Conservation (phyloP, 2,113 vertebrate species). For the Pelodiscus sinensis region DNA sequence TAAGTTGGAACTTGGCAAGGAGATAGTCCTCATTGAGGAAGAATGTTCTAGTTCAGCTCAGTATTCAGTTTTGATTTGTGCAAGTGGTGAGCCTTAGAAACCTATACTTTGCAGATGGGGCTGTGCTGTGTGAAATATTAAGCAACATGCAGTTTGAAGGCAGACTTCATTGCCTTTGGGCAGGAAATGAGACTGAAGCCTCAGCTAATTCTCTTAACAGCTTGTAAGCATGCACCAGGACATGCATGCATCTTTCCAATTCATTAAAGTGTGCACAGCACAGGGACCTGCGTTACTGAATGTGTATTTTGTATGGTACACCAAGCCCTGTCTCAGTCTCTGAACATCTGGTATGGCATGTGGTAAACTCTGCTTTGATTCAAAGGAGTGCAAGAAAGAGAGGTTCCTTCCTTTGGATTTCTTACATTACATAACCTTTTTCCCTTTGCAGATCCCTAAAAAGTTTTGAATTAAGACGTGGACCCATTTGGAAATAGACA, state of each 20-base stretch:
- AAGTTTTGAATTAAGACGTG: neutral
- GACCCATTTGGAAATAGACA: neutral
- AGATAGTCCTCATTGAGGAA: neutral
- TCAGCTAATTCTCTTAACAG: neutral
- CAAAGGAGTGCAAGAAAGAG: neutral
- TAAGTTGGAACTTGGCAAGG: neutral
- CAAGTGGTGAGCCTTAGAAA: neutral
- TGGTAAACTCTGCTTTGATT: neutral
- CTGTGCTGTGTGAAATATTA: neutral
- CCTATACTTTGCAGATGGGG: neutral
- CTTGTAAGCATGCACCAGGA: neutral
- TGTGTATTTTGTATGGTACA: neutral
- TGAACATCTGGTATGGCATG: neutral
- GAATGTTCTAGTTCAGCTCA: neutral
- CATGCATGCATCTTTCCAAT: neutral
- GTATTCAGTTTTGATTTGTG: neutral
- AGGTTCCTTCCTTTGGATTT: neutral
- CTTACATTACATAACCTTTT: neutral
- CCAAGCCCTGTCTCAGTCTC: neutral
- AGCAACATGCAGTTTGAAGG: neutral
- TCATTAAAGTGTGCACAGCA: neutral
- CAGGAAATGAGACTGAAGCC: neutral
- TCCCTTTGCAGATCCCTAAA: too few species aligned
- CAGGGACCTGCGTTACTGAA: neutral
- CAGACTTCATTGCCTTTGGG: neutral